Evolutionary conservation across 2,888 invertebrate species (phyloP).

Genomic region (Allophyes oxyacanthae): DNA sequence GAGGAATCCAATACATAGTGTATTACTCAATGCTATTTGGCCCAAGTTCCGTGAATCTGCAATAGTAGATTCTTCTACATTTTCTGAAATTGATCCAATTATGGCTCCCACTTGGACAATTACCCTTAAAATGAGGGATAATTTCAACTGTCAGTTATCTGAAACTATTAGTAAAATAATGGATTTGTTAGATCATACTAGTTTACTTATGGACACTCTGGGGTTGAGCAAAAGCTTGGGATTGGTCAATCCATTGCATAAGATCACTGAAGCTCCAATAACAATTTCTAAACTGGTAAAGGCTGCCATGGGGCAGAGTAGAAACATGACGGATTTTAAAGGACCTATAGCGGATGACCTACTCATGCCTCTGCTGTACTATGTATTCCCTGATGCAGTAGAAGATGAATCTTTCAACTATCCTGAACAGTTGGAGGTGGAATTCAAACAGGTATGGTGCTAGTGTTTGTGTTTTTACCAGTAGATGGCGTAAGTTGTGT

Average conservation of each 20-base stretch:
- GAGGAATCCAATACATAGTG: constrained; percentile 94
- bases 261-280: constrained; percentile 94
- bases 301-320: constrained; percentile 86
- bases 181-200: constrained; percentile 89
- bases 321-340: constrained; percentile 88
- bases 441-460: constrained; percentile 78
- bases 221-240: constrained; percentile 85
- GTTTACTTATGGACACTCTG: constrained; percentile 82
- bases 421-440: constrained; percentile 81
- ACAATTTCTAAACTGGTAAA: constrained; percentile 90
- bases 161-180: constrained; percentile 93
- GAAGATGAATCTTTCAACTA: constrained; percentile 89
- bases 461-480: background rate
- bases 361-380: constrained; percentile 93
- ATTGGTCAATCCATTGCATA: constrained; percentile 90
- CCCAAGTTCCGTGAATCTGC: constrained; percentile 95
- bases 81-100: constrained; percentile 95
- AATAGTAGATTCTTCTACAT: constrained; percentile 95
- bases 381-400: constrained; percentile 96
- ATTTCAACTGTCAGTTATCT: constrained; percentile 93
- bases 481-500: constrained; percentile 41
- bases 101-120: constrained; percentile 94
- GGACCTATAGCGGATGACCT: constrained; percentile 94
- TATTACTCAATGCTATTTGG: constrained; percentile 95
- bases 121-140: constrained; percentile 91